Conservation (phyloP, 2,888 invertebrate species). For the Pilophorus perplexus region DNA sequence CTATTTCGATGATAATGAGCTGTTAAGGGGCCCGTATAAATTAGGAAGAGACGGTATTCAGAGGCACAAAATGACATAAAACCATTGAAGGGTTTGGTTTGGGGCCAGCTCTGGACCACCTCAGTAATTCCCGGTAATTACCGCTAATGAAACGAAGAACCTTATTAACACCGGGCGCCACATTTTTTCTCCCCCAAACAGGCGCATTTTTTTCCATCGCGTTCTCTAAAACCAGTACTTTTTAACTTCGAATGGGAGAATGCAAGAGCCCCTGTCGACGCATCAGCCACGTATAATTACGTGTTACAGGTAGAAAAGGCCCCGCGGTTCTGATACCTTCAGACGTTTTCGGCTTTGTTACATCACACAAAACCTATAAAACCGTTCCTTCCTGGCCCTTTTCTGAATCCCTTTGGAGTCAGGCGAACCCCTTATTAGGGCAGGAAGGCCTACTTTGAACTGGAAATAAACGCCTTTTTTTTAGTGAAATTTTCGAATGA, state of each 20-base stretch:
- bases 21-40: slow-evolving; percentile 23
- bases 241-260: slow-evolving; percentile 7
- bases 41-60: neutral
- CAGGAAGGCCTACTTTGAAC: no score
- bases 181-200: neutral
- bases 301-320: slow-evolving; percentile 34
- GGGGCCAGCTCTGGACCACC: neutral
- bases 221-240: neutral
- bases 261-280: slow-evolving; percentile 32
- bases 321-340: neutral
- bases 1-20: slow-evolving; percentile 27
- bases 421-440: slow-evolving; percentile 21
- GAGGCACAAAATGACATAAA: slow-evolving; percentile 25
- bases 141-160: slow-evolving; percentile 28
- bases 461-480: no score
- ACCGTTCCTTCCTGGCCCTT: slow-evolving; percentile 14
- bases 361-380: no score
- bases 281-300: slow-evolving; percentile 33
- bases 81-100: slow-evolving; percentile 10
- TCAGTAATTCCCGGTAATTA: slow-evolving; percentile 26
- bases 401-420: slow-evolving; percentile 4
- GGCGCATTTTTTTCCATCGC: neutral
- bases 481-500: no score
- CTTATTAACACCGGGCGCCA: slow-evolving; percentile 29
- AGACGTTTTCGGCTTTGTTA: neutral